These are phyloP conservation scores for Ephydatia muelleri DNA, from an alignment of 37 sponge, comb jelly and placozoan species.

Conservation along the genomic window DNA sequence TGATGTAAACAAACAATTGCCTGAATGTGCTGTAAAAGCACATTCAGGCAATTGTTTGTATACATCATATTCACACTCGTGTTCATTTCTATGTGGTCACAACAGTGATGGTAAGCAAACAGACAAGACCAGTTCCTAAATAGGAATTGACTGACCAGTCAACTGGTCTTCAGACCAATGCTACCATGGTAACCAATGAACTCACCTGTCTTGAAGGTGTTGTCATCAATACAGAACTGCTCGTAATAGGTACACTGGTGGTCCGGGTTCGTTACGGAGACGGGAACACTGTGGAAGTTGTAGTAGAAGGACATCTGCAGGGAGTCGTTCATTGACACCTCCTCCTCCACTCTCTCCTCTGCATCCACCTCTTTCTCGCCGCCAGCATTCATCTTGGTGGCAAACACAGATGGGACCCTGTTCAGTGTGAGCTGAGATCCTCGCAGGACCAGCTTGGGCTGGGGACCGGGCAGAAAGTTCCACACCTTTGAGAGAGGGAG, in stretches of 20 bases:
- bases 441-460: slow-evolving; percentile 37
- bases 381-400: neutral
- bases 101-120: no score
- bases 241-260: slow-evolving; percentile 58
- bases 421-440: slow-evolving; percentile 25
- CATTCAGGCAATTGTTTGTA: no score
- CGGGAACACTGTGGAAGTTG: slow-evolving; percentile 27
- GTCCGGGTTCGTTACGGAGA: slow-evolving; percentile 38
- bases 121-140: no score
- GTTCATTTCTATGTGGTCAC: no score
- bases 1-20: no score
- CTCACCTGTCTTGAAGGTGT: slow-evolving; percentile 71
- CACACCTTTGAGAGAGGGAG: slow-evolving; percentile 2
- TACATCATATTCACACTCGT: no score
- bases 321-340: neutral
- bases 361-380: neutral
- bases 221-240: slow-evolving; percentile 78
- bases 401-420: slow-evolving; percentile 76
- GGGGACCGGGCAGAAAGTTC: slow-evolving; percentile 5
- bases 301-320: slow-evolving; percentile 29
- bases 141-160: no score
- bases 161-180: no score
- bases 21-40: no score
- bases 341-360: slow-evolving; percentile 33
- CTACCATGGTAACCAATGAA: neutral